A percentile compares a stretch with the other conserved stretches of the same genome.
These are phyloP conservation scores for Amiota mariae DNA, from an alignment of 2,888 invertebrate genomes.

Conservation along the genomic window DNA sequence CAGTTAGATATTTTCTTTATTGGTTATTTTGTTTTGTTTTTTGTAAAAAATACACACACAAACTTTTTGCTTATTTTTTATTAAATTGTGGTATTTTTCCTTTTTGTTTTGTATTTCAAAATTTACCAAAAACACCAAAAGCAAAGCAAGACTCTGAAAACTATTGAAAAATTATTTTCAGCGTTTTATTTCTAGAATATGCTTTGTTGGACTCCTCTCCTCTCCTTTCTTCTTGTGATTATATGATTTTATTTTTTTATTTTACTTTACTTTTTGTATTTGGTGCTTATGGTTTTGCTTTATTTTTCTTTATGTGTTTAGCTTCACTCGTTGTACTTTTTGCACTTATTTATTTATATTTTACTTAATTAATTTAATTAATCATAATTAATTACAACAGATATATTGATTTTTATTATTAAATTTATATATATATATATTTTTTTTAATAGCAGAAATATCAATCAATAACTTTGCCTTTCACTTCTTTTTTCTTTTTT, in stretches of 20 bases:
- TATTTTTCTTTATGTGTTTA: constrained; percentile 47
- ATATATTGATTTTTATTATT: constrained; percentile 43
- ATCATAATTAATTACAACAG: constrained; percentile 51
- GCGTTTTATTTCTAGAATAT: constrained; percentile 32
- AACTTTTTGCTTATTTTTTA: constrained; percentile 21
- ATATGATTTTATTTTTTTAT: constrained; percentile 12
- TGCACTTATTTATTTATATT: constrained; percentile 59
- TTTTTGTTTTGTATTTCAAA: constrained; percentile 33
- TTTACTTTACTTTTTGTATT: constrained; percentile 30
- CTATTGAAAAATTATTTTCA: constrained; percentile 42
- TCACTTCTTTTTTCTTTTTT: constrained; percentile 54
- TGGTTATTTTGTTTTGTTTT: constrained; percentile 35
- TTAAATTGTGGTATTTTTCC: constrained; percentile 4
- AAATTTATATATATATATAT: constrained; percentile 53
- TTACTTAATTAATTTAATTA: constrained; percentile 66
- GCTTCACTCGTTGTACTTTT: constrained; percentile 68
- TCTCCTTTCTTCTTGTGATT: constrained; percentile 27
- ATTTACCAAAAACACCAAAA: constrained; percentile 32
- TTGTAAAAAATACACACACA: constrained; percentile 30
- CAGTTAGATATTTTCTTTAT: constrained; percentile 32
- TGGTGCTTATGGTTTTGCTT: constrained; percentile 26
- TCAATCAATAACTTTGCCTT: constrained; percentile 59
- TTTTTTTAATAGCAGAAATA: constrained; percentile 60
- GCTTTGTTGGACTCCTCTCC: constrained; percentile 20
- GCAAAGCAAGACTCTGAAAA: constrained; percentile 39